Conservation (phyloP, 2,797 vertebrate genomes). For the Clarias platycephalus region DNA sequence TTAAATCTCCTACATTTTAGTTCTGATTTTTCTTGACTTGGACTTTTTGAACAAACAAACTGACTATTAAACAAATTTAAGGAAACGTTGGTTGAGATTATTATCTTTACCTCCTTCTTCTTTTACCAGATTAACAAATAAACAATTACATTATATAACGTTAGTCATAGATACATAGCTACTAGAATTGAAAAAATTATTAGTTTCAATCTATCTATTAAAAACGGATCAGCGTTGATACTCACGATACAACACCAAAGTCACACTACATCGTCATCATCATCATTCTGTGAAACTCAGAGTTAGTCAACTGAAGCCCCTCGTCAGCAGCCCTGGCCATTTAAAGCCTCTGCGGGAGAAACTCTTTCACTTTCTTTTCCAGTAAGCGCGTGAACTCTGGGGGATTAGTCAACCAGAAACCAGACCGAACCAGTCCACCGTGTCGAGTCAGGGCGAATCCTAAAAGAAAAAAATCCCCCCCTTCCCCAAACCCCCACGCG, state of each 20-base stretch:
- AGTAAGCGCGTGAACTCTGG: background rate
- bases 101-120: background rate
- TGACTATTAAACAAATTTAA: background rate
- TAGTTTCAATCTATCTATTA: no score
- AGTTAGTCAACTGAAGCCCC: background rate
- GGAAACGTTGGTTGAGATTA: background rate
- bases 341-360: constrained; percentile 13
- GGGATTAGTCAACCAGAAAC: constrained; percentile 16
- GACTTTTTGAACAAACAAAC: background rate
- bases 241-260: background rate
- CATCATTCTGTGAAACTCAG: background rate
- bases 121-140: background rate
- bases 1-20: no score
- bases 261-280: background rate
- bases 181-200: no score
- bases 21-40: background rate
- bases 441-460: background rate
- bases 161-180: no score
- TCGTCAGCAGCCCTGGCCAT: background rate
- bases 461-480: background rate
- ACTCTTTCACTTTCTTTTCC: constrained; percentile 48
- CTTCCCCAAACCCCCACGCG: background rate
- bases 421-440: background rate
- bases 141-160: no score
- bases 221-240: background rate